Evolutionary conservation across 30 jellyfish, hydroid and myxozoan species (phyloP).

Genomic region (Aurelia aurita): DNA sequence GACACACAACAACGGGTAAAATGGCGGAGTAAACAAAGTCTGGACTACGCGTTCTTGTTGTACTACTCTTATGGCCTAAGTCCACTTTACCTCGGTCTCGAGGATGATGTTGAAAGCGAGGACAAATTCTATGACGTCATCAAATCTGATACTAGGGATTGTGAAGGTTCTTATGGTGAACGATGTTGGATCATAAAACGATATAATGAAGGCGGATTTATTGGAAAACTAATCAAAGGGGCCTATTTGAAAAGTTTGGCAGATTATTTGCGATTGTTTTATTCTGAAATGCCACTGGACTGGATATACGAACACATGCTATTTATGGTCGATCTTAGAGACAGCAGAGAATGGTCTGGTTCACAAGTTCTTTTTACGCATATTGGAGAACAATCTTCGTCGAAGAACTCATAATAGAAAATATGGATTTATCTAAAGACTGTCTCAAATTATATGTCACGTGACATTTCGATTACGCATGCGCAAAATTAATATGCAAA

Average conservation of each 20-base stretch:
- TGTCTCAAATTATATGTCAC: too few species aligned
- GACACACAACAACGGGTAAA: conserved; percentile 53
- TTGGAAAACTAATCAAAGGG: conserved; percentile 45
- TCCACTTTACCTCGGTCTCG: conserved; percentile 3
- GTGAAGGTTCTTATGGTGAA: neutral
- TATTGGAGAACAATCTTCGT: conserved; percentile 47
- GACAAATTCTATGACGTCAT: conserved; percentile 28
- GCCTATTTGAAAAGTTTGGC: conserved; percentile 18
- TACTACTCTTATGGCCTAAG: conserved; percentile 44
- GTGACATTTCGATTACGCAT: too few species aligned
- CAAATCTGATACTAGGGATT: conserved; percentile 5
- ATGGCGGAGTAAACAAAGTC: conserved; percentile 81
- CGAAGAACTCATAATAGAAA: neutral
- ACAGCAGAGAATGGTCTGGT: neutral
- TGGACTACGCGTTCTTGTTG: conserved; percentile 74
- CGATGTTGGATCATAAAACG: conserved; percentile 31
- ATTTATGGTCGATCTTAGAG: neutral
- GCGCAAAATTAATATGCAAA: too few species aligned
- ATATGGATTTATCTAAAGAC: too few species aligned
- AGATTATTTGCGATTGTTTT: conserved; percentile 9
- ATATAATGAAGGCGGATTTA: conserved; percentile 35
- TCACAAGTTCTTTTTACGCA: conserved; percentile 28
- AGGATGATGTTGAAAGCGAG: conserved; percentile 30
- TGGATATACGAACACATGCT: conserved; percentile 17
- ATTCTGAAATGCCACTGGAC: conserved; percentile 60